These are phyloP conservation scores for Petrosia ficiformis DNA, from an alignment of 37 sponge, comb jelly and placozoan species.

Conservation along the genomic window DNA sequence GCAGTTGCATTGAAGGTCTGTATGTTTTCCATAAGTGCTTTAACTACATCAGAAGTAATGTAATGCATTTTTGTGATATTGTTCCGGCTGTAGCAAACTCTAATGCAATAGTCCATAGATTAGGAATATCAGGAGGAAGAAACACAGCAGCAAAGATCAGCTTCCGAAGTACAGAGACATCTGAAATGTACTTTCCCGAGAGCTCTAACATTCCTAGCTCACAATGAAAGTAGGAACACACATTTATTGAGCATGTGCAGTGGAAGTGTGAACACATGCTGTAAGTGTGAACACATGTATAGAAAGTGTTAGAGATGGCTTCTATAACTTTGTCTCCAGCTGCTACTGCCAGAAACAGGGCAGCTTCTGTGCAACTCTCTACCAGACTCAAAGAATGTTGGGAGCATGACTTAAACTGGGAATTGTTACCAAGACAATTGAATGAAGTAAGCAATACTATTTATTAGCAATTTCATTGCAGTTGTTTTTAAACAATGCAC, in stretches of 20 bases:
- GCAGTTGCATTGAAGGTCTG: constrained; percentile 13
- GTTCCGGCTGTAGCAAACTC: constrained; percentile 28
- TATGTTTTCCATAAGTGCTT: constrained; percentile 10
- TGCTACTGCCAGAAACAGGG: background rate
- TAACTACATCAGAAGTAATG: background rate
- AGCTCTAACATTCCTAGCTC: constrained; percentile 8
- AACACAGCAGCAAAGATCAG: constrained; percentile 24
- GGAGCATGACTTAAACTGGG: constrained; percentile 22
- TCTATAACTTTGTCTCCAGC: background rate
- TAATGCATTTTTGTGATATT: background rate
- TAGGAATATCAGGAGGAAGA: constrained; percentile 16
- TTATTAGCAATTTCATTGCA: background rate
- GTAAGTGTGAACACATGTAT: background rate
- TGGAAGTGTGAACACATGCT: no score
- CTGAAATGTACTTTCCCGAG: constrained; percentile 9
- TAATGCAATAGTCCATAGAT: constrained; percentile 9
- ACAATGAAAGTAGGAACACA: background rate
- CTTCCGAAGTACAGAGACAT: constrained; percentile 31
- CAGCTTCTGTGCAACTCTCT: background rate
- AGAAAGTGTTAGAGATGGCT: background rate
- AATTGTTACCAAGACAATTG: background rate
- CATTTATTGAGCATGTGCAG: background rate
- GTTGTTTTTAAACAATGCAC: background rate
- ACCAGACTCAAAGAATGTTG: constrained; percentile 9
- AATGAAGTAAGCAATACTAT: background rate